Evolutionary conservation across 2,888 invertebrate species (phyloP), one percentile per base, ranked within the genome.

Genomic region (Orthosia gracilis): DNA sequence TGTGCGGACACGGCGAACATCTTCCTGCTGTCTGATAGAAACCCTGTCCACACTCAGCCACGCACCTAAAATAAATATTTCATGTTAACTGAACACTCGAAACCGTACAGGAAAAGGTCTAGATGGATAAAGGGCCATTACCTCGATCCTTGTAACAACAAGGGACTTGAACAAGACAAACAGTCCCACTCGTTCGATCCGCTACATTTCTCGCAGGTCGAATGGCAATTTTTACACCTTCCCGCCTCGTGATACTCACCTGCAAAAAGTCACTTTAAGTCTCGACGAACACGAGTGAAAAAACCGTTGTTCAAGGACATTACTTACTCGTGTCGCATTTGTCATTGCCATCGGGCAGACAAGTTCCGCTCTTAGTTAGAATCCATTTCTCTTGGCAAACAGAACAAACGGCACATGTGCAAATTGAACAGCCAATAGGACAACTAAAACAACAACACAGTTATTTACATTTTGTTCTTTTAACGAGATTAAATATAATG

Each of bases 171-270:
- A 91, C 98, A 98, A 87, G 98, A 97, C 85, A 98, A 97, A 96
- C 98, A 98, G 86, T 97, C 97, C 91, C 97, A 97, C 90, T 98
- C 98, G 83, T 98, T 97, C 40, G 98, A 97, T 26, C 98, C 98
- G 89, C 98, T 97, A 95, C 99, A 99, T 85, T 98, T 98, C 90
- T 98, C 98, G 91, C 99, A 99, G 66, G 98, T 98, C 61, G 98
- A 97, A 93, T 98, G 98, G 92, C 99, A 99, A 71, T 97, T 97
- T 92, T 98, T 97, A 94, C 99, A 99, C 74, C 97, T 97, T 74
- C 97, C 97, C 83, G 97, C 97, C 88, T 98, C 98, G 88, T 97
- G 97, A 94, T 98, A 98, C 94, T 98, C 98, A 87, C 97, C 98
- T 98, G 94, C 74, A 95, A 95, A 90, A 87, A 92, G 91, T 91